Evolutionary conservation across 2,797 vertebrate species (phyloP).

Genomic region (Cuculus canorus): DNA sequence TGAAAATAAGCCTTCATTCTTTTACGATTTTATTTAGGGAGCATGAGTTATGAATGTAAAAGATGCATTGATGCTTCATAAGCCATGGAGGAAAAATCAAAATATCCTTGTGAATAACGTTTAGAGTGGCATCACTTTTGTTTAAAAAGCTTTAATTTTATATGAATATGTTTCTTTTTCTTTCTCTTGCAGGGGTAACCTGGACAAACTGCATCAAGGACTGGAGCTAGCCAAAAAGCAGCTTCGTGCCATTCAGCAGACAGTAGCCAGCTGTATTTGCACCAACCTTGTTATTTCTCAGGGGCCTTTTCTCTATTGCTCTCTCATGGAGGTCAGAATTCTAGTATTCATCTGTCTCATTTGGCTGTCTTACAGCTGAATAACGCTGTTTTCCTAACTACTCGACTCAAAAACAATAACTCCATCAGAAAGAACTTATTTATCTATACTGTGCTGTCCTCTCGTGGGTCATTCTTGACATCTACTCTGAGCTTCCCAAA

Average conservation of each 20-base stretch:
- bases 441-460: neutral
- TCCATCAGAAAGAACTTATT: neutral
- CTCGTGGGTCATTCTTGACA: neutral
- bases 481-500: neutral
- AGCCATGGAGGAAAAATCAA: neutral
- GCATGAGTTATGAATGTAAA: neutral
- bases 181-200: conserved; percentile 83
- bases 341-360: neutral
- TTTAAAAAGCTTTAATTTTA: neutral
- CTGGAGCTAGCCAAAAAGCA: conserved; percentile 94
- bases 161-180: neutral
- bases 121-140: neutral
- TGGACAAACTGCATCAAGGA: conserved; percentile 87
- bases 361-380: neutral
- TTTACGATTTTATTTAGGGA: neutral
- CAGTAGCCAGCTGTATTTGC: conserved; percentile 95
- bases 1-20: neutral
- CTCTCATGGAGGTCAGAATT: conserved; percentile 90
- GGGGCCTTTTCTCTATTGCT: conserved; percentile 97
- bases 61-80: neutral
- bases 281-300: conserved; percentile 96
- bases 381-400: neutral
- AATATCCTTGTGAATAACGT: neutral
- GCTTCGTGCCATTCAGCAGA: conserved; percentile 92
- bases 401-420: neutral